phyloP scores from a whole-genome alignment of 2,113 vertebrate genomes.

The Pluvialis apricaria region DNA sequence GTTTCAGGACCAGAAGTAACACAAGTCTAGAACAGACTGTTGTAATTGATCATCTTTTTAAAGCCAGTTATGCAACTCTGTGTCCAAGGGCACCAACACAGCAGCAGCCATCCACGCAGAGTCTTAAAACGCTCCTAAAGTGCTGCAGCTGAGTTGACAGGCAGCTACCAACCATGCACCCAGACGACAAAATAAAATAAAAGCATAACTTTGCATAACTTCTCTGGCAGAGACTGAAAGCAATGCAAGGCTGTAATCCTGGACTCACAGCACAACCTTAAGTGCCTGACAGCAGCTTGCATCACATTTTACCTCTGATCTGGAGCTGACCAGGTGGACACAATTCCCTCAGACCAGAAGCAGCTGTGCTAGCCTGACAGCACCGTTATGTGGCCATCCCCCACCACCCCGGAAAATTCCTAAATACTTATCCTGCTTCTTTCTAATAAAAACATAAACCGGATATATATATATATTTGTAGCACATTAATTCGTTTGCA shows the following conservation, averaged over 20 bases:
- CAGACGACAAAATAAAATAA: neutral
- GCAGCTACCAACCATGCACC: neutral
- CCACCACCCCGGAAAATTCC: neutral
- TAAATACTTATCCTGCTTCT: neutral
- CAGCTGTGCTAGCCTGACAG: neutral
- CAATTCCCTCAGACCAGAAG: neutral
- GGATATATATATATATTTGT: neutral
- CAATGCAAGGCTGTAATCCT: neutral
- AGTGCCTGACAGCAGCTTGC: neutral
- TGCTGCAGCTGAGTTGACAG: neutral
- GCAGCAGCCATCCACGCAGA: neutral
- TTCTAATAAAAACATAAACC: neutral
- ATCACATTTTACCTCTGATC: neutral
- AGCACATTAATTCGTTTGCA: neutral
- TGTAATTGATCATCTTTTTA: neutral
- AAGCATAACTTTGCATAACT: neutral
- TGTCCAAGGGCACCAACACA: neutral
- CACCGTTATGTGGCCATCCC: accelerated
- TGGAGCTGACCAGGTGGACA: neutral
- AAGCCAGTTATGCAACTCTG: neutral
- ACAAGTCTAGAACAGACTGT: neutral
- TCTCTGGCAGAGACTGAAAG: neutral
- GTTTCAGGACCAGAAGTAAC: neutral
- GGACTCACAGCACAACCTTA: neutral
- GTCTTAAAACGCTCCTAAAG: neutral